Percentiles rank a stretch among this genome's conserved stretches.
phyloP scores from a whole-genome alignment of 2,113 vertebrate genomes.

The Prunella fulvescens region DNA sequence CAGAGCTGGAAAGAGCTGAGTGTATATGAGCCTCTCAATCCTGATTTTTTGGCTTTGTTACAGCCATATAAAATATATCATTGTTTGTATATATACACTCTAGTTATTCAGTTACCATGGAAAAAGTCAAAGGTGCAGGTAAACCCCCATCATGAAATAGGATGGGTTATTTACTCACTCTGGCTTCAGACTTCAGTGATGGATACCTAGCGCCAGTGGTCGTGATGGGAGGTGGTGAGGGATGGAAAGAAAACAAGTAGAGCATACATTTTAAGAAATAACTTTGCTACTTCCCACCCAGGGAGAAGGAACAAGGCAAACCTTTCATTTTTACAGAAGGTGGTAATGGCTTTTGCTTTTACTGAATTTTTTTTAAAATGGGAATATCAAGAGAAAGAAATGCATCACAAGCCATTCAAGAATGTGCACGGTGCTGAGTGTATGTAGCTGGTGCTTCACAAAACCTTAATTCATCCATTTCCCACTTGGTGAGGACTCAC shows the following conservation, averaged over 20 bases:
- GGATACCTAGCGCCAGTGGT: background rate
- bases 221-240: background rate
- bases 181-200: background rate
- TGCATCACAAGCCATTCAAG: background rate
- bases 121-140: background rate
- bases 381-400: background rate
- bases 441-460: background rate
- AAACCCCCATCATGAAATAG: background rate
- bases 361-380: background rate
- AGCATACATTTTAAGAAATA: background rate
- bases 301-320: background rate
- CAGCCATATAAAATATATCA: conserved; percentile 7
- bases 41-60: background rate
- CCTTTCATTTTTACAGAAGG: background rate
- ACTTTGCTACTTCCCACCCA: background rate
- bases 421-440: background rate
- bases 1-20: background rate
- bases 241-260: background rate
- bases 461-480: background rate
- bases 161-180: background rate
- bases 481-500: background rate
- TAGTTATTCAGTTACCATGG: background rate
- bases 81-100: background rate
- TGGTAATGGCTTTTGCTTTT: background rate
- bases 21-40: background rate